Conservation (phyloP, 2,113 vertebrate species). For the Misgurnus anguillicaudatus region DNA sequence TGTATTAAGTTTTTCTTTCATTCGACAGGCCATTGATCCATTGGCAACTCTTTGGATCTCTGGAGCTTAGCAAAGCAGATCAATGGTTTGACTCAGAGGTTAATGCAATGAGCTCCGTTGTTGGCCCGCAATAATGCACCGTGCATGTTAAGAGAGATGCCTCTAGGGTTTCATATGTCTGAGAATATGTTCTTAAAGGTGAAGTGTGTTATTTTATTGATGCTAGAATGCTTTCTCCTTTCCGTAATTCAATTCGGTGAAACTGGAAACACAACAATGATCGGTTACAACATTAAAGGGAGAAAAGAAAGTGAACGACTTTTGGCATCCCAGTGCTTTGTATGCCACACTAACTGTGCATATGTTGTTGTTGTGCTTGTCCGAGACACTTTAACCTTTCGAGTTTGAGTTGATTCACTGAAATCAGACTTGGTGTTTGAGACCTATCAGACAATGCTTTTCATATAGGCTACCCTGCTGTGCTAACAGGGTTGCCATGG, state of each 20-base stretch:
- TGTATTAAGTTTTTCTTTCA: constrained; percentile 14
- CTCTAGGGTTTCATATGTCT: constrained; percentile 20
- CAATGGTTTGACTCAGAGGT: constrained; percentile 41
- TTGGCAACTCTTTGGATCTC: constrained; percentile 23
- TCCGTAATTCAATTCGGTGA: too few species aligned
- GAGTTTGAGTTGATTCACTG: constrained; percentile 11
- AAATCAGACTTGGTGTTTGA: constrained; percentile 28
- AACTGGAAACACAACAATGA: too few species aligned
- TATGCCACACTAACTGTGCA: too few species aligned
- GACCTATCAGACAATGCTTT: constrained; percentile 31
- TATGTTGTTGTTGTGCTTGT: neutral
- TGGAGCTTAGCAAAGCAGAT: constrained; percentile 32
- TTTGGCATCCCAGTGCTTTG: neutral
- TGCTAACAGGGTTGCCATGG: constrained; percentile 47
- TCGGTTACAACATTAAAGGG: too few species aligned
- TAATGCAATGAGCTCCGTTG: constrained; percentile 42
- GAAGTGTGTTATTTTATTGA: neutral
- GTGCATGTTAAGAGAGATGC: constrained; percentile 35
- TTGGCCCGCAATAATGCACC: constrained; percentile 15
- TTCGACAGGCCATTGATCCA: constrained; percentile 31
- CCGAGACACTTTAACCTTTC: neutral
- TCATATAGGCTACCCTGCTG: constrained; percentile 27
- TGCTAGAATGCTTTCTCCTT: neutral
- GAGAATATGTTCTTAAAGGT: constrained; percentile 27
- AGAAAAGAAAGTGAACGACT: neutral